Evolutionary conservation across 2,113 vertebrate species (phyloP), one percentile per base, ranked within the genome.

Genomic region (Rhineura floridana): DNA sequence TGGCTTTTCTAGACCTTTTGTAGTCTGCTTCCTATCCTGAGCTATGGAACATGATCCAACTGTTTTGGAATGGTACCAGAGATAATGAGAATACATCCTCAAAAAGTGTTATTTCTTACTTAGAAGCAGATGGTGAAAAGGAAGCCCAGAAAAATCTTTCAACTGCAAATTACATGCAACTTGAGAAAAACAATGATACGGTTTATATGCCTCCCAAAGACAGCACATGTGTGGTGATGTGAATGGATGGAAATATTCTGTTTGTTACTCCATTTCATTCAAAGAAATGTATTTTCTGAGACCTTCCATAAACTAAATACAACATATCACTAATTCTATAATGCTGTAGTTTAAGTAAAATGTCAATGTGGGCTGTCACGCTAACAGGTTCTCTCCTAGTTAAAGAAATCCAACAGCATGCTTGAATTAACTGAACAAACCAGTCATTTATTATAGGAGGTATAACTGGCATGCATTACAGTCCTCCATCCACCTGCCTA

Each of bases 61-160:
- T 67, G 30, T 67, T 67, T 67, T 67, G 30, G 65, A 67, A 33
- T 67, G 65, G 30, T 2, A 67, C 65, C 65, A 67, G 65, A 33
- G 65, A 67, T 67, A 12, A 67, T 30, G 30, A 67, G 65, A 67
- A 67, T 67, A 94, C 87, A 84, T 93, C 93, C 94, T 90, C 94
- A 95, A 85, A 9, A 89, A 92, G 87, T 90, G 85, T 91, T 93
- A 95, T 93, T 89, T 92, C 94, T 93, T 94, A 90, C 85, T 89
- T 92, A 93, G 92, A 95, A 94, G 91, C 93, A 95, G 94, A 94
- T 95, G 95, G 95, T 91, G 94, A 95, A 91, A 95, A 91, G 93
- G 91, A 95, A 95, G 93, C 95, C 92, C 90, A 94, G 92, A 81
- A 89, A 90, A 59, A 78, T 88, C 79, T 70, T 70, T 94, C 93